These are phyloP conservation scores for Drosophila suboccidentalis DNA, from an alignment of 2,888 invertebrate species.

Conservation along the genomic window DNA sequence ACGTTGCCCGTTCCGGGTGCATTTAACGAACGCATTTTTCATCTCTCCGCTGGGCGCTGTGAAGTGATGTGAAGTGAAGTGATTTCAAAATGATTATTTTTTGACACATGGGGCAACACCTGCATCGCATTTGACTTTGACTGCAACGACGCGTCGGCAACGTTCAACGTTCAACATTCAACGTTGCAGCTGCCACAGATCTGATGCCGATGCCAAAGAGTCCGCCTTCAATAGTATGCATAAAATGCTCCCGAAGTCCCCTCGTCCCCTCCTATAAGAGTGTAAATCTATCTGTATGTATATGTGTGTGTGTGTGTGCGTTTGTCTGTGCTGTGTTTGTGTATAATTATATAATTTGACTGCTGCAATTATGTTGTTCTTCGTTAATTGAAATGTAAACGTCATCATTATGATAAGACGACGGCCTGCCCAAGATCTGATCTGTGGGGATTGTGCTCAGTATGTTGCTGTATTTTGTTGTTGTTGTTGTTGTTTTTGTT, in stretches of 20 bases:
- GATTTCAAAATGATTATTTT: constrained; percentile 80
- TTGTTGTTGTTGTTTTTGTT: constrained; percentile 19
- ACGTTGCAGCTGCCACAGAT: constrained; percentile 69
- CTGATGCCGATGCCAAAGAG: constrained; percentile 33
- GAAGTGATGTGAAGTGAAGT: constrained; percentile 79
- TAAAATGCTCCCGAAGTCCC: constrained; percentile 42
- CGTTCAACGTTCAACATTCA: neutral
- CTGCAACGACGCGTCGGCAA: neutral
- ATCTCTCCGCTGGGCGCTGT: constrained; percentile 52
- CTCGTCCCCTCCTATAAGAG: constrained; percentile 1
- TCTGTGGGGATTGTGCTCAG: constrained; percentile 17
- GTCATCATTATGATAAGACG: constrained; percentile 80
- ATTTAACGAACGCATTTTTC: constrained; percentile 74
- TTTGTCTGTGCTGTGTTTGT: constrained; percentile 52
- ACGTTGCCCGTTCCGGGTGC: constrained; percentile 47
- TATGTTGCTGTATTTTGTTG: constrained; percentile 9
- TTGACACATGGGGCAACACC: constrained; percentile 80
- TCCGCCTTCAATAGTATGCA: constrained; percentile 51
- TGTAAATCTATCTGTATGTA: neutral
- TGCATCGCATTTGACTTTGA: constrained; percentile 62
- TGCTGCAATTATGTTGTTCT: constrained; percentile 81
- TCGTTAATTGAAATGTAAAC: constrained; percentile 82
- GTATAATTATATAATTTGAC: constrained; percentile 82
- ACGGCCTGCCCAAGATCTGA: constrained; percentile 27
- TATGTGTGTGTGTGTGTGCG: constrained; percentile 13